Evolutionary conservation across 1,140 invertebrate genomes (phyloP).

Genomic region (Ceratina japonica): DNA sequence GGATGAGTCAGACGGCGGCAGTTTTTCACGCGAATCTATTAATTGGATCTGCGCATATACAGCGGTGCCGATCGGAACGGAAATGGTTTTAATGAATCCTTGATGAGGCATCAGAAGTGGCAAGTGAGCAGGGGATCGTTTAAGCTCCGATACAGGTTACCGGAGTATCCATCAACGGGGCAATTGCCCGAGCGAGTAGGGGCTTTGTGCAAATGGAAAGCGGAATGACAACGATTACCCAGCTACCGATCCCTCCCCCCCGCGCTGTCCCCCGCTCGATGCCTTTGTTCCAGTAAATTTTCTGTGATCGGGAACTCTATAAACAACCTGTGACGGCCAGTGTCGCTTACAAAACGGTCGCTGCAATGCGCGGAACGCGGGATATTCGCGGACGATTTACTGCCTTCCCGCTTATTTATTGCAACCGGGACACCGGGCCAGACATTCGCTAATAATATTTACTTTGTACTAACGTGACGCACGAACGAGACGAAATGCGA

Average conservation of each 20-base stretch:
- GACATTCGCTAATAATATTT: too few relatives aligned
- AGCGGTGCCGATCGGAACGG: slow-evolving; percentile 2
- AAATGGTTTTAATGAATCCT: slow-evolving; percentile 54
- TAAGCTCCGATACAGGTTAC: slow-evolving; percentile 15
- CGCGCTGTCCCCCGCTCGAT: neutral
- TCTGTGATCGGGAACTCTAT: slow-evolving; percentile 5
- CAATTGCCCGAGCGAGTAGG: slow-evolving; percentile 42
- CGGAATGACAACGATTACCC: slow-evolving; percentile 38
- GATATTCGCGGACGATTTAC: too few relatives aligned
- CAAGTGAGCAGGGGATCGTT: slow-evolving; percentile 39
- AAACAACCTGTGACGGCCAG: neutral
- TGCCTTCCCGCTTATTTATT: too few relatives aligned
- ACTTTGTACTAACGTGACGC: too few relatives aligned
- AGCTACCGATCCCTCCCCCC: too few relatives aligned
- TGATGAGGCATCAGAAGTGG: slow-evolving; percentile 46
- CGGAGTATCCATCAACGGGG: slow-evolving; percentile 55
- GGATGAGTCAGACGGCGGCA: neutral
- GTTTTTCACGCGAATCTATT: neutral
- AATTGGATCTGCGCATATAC: slow-evolving; percentile 13
- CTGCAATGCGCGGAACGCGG: too few relatives aligned
- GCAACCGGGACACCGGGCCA: too few relatives aligned
- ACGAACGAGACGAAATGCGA: too few relatives aligned
- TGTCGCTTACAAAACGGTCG: neutral
- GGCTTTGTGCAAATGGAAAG: slow-evolving; percentile 46
- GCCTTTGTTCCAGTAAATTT: slow-evolving; percentile 33